Base-by-base conservation (phyloP, 2,888 invertebrate genomes). In the Phania funesta region DNA sequence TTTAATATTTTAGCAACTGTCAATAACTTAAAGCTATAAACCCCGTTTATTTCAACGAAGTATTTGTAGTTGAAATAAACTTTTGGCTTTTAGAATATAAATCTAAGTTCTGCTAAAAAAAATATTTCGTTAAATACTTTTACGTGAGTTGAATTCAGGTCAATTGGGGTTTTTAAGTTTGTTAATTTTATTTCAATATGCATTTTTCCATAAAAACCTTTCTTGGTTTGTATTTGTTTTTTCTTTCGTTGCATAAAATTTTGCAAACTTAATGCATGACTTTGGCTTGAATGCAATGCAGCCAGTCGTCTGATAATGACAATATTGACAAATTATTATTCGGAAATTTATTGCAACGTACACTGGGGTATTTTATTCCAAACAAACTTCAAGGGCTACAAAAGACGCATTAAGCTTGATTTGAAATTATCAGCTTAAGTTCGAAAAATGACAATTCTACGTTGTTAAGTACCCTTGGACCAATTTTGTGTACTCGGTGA, bases 121-220 rank as follows among this genome's bases (percentile, higher is more conserved):
- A 54, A 44, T 35, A 46, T 24, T 20, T 46, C 50, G 58, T 75
- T 71, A 76, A 80, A 80, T 65, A 54, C 13, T 46, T 80, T 67
- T 71, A 80, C 80, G 80, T 80, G 80, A 71, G 71, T 52, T 58
- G 80, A 71, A 80, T 80, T 80, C 65, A 67, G 80, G 80, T 62
- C 76, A 76, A 76, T 65, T 60, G 35, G 29, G 0, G 22, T 56
- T 76, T 48, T 38, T 16, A 6, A 5, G 2, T 50, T 76, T 50
- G 54, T 32, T 29, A 58, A 67, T 50, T 73, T 38, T 41, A 22
- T 50, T 38, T 60, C 26, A 46, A 60, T 71, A 50, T 38, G 29
- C 9, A 64, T 52, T 54, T 60, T 54, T 73, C 29, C 35, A 41
- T 32, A 48, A 32, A 48, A 3, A 32, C 9, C 11, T 35, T 35